These are phyloP conservation scores for Villa cingulata DNA, from an alignment of 2,888 invertebrate species.

Conservation along the genomic window DNA sequence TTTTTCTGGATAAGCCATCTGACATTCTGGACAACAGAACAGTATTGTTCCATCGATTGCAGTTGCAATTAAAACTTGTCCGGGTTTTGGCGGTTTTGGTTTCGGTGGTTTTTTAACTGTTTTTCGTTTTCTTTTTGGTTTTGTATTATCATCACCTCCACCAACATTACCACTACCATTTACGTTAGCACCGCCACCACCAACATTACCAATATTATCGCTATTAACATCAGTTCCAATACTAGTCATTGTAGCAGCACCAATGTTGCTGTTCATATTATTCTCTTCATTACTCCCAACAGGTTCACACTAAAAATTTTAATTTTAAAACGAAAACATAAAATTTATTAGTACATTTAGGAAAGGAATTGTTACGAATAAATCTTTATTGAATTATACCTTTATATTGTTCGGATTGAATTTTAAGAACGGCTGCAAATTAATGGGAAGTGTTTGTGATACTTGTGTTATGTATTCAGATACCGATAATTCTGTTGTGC, in stretches of 20 bases:
- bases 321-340: neutral
- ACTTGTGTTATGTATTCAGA: constrained; percentile 40
- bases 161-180: neutral
- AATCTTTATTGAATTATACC: constrained; percentile 10
- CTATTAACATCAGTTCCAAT: neutral
- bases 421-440: constrained; percentile 49
- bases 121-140: constrained; percentile 47
- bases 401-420: constrained; percentile 42
- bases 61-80: constrained; percentile 61
- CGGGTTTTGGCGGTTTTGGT: constrained; percentile 65
- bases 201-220: constrained; percentile 18
- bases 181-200: constrained; percentile 25
- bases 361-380: neutral
- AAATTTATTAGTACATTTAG: neutral
- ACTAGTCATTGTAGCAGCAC: neutral
- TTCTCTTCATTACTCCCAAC: neutral
- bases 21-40: constrained; percentile 68
- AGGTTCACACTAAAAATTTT: constrained; percentile 23
- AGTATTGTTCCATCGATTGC: constrained; percentile 60
- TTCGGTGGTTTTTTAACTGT: constrained; percentile 69
- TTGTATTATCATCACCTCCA: constrained; percentile 15
- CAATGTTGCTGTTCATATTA: neutral
- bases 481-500: constrained; percentile 35
- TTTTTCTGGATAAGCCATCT: constrained; percentile 69
- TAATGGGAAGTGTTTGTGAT: constrained; percentile 41